These are phyloP conservation scores for Megastigmus dorsalis DNA, from an alignment of 2,888 invertebrate species.

Conservation along the genomic window DNA sequence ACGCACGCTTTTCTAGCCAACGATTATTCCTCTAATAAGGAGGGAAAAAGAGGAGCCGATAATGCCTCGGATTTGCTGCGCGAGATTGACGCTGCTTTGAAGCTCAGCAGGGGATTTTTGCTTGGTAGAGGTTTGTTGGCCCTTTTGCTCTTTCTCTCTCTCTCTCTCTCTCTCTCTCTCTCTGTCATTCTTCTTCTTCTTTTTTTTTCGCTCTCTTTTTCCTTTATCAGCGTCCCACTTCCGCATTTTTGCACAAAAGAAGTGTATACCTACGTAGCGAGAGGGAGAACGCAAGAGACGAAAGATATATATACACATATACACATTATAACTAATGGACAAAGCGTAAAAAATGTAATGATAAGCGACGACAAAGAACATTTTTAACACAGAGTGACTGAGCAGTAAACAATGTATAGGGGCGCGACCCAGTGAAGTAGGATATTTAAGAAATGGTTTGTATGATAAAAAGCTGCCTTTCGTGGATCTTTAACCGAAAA, in stretches of 20 bases:
- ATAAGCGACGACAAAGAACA: slow-evolving; percentile 20
- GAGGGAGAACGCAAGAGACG: neutral
- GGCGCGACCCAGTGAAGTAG: too few relatives aligned
- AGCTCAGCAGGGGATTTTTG: slow-evolving; percentile 80
- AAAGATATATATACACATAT: too few relatives aligned
- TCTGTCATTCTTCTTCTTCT: neutral
- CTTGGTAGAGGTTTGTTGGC: slow-evolving; percentile 75
- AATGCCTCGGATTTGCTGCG: slow-evolving; percentile 75
- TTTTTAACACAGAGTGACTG: slow-evolving; percentile 17
- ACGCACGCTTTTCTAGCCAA: slow-evolving; percentile 49
- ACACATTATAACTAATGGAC: too few relatives aligned
- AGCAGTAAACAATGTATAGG: too few relatives aligned
- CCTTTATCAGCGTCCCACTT: slow-evolving; percentile 28
- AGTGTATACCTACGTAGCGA: neutral
- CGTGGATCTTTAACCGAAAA: too few relatives aligned
- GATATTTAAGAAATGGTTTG: slow-evolving; percentile 3
- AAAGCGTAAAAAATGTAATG: slow-evolving; percentile 28
- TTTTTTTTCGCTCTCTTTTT: slow-evolving; percentile 38
- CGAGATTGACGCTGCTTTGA: slow-evolving; percentile 80
- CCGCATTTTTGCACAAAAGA: slow-evolving; percentile 19
- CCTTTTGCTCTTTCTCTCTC: slow-evolving; percentile 21
- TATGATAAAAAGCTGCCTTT: too few relatives aligned
- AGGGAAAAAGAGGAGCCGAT: slow-evolving; percentile 35
- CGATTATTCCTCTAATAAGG: slow-evolving; percentile 35
- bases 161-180: slow-evolving; percentile 26